Evolutionary conservation across 2,113 vertebrate genomes (phyloP).

Genomic region (human (Homo sapiens)): DNA sequence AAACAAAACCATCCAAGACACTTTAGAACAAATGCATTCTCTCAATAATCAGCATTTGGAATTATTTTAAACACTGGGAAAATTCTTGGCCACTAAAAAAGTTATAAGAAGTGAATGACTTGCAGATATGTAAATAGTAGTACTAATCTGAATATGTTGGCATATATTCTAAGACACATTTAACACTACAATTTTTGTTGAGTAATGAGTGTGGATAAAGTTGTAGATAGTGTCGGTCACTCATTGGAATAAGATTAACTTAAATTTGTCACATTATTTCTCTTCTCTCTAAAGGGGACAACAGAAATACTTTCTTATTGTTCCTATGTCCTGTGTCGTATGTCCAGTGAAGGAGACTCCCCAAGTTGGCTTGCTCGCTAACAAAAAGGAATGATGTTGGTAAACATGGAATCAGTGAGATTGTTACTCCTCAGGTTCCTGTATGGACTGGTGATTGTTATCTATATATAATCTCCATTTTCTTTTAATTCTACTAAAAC

Average conservation of each 20-base stretch:
- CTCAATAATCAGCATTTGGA: neutral
- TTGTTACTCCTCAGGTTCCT: neutral
- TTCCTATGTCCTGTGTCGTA: neutral
- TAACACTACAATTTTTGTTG: neutral
- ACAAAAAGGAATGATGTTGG: neutral
- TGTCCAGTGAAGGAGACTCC: neutral
- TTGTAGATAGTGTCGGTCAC: neutral
- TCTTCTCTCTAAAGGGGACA: neutral
- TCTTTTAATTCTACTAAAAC: neutral
- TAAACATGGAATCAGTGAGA: neutral
- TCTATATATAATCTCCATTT: neutral
- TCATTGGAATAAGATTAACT: neutral
- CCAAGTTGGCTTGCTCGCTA: neutral
- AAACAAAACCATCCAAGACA: neutral
- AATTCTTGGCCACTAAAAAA: neutral
- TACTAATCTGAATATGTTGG: neutral
- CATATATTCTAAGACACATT: neutral
- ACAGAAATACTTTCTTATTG: constrained; percentile 8
- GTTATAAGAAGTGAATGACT: neutral
- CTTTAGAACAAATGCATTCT: constrained; percentile 6
- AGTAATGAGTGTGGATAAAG: constrained; percentile 13
- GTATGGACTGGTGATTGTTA: neutral
- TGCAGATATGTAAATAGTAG: neutral
- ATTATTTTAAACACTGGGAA: neutral
- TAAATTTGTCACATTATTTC: neutral